Base-by-base conservation (phyloP, 2,888 invertebrate genomes). In the Cryptophagus acutangulus region DNA sequence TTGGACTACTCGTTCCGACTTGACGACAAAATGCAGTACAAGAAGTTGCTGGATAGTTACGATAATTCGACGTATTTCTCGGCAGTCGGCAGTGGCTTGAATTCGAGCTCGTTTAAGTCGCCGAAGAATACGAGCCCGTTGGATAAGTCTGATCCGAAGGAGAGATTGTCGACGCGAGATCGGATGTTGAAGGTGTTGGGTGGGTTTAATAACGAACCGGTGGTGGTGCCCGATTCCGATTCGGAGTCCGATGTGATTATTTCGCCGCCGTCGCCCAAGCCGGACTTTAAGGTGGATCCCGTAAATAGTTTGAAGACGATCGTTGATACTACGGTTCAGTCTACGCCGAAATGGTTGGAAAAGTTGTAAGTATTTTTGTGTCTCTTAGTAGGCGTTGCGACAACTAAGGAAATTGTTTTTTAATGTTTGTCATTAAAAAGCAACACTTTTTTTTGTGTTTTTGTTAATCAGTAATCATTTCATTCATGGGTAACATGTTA, bases 271-370 rank as follows among this genome's bases (percentile, higher is more conserved):
- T 63, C 65, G 14, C 69, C 69, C 4, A 65, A 66, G 41, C 65
- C 68, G 2, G 67, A 67, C 48, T 59, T 69, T 45, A 58, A 59
- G 47, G 62, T 69, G 2, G 63, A 61, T 17, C 62, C 63, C 12
- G 53, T 69, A 3, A 83, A 82, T 58, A 72, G 79, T 17, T 66
- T 82, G 14, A 73, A 74, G 52, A 76, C 75, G 16, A 72, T 76
- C 2, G 68, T 75, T n/a, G 75, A 71, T 53, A 71, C 74, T 15
- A 71, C 69, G 13, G 70, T 72, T 1, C 61, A 74, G 6, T 70
- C 74, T 3, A 73, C 74, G 12, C 58, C 62, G 0, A 70, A 75
- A 43, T 82, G 79, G 79, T 60, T 81, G 4, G 47, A 64, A 2
- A 72, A 75, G 48, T 57, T 77, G 67, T 69, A 61, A 66, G 67